Evolutionary conservation across 2,888 invertebrate genomes (phyloP), one percentile per base, ranked within the genome.

Genomic region (Autographa pulchrina): DNA sequence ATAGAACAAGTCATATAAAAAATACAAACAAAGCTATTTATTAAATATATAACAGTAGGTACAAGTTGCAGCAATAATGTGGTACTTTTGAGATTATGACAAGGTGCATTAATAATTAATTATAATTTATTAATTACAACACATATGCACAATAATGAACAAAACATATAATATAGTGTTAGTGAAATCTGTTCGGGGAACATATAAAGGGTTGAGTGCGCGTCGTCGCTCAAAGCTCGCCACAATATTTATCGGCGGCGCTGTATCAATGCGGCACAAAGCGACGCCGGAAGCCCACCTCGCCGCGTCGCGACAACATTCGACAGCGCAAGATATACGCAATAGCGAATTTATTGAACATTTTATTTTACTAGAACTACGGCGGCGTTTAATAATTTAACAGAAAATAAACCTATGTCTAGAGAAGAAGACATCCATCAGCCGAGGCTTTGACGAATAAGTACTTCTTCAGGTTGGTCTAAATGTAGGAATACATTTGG

Each of bases 181-280:
- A 65, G 65, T 64, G 65, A 62, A 63, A 73, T 35, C 66, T 66
- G 54, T 71, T 20, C 52, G 74, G 62, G 65, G 69, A 61, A 73
- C 74, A 67, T 77, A 69, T 74, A 84, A 84, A 77, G 75, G 77
- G 73, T 77, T 78, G 77, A 70, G 66, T 68, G 73, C 71, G 74
- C 80, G 72, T 77, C 78, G 71, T 31, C 70, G 80, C 75, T 79
- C 93, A 93, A 93, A 94, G 93, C 91, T 89, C 91, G 92, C 94
- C 94, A 94, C 95, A 95, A 95, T 95, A 95, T 95, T 95, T 95
- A 95, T 95, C 93, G 95, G 92, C 92, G 93, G 91, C 90, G 90
- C 90, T 90, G 92, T 94, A 94, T 94, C 94, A 93, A 91, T 93
- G 92, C 91, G 89, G 85, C 92, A 92, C 93, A 94, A 94, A 94